phyloP scores from a whole-genome alignment of 2,797 vertebrate species.

The Poecile montanus region DNA sequence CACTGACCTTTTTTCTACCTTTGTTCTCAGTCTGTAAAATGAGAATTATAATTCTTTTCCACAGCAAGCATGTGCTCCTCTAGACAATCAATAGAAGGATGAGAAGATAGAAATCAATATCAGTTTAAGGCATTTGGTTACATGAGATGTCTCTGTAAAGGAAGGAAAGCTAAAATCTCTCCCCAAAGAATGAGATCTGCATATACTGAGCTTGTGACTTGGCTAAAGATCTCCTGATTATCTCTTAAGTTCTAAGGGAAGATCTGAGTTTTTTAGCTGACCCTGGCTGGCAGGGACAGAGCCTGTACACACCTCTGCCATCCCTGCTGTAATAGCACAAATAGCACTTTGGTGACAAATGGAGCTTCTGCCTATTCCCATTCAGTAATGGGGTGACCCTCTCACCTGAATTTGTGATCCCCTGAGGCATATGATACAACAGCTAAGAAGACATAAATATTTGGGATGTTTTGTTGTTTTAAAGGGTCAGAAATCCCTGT shows the following conservation, averaged over 20 bases:
- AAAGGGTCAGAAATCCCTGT: neutral
- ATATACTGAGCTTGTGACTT: neutral
- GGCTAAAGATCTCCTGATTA: neutral
- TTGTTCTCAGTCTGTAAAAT: slow-evolving; percentile 24
- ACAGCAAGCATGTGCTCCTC: neutral
- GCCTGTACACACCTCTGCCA: neutral
- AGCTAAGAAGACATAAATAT: neutral
- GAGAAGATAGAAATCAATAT: slow-evolving; percentile 42
- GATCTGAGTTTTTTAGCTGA: neutral
- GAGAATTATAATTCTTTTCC: neutral
- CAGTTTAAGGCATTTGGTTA: slow-evolving; percentile 16
- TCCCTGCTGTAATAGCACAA: neutral
- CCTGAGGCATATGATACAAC: neutral
- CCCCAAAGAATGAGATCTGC: neutral
- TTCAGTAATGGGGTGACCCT: neutral
- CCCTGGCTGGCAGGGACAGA: neutral
- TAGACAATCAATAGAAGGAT: slow-evolving; percentile 20
- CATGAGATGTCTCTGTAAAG: neutral
- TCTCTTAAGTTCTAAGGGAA: neutral
- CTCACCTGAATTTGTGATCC: neutral
- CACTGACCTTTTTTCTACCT: slow-evolving; percentile 9
- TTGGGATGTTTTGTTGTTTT: neutral
- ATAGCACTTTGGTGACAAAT: neutral
- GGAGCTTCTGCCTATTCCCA: neutral
- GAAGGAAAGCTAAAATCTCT: neutral